phyloP scores from a whole-genome alignment of 2,113 vertebrate species.

The Porphyrio hochstetteri region DNA sequence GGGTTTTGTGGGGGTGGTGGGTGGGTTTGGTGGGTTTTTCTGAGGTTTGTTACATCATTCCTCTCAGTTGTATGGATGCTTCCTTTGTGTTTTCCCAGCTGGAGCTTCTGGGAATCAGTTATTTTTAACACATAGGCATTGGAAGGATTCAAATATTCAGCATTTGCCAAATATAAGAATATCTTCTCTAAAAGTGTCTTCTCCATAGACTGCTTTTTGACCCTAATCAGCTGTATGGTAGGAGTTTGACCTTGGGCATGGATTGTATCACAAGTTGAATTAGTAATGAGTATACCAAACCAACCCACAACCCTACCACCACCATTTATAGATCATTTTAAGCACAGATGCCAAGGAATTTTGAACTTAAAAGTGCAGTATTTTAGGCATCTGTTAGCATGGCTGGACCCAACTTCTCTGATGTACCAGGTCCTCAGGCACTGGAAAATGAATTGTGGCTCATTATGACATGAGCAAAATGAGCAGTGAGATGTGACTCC shows the following conservation, averaged over 20 bases:
- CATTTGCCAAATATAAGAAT: neutral
- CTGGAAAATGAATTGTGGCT: neutral
- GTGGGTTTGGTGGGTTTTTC: neutral
- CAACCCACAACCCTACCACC: accelerated
- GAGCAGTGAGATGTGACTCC: accelerated
- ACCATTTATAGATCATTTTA: neutral
- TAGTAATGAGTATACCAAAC: neutral
- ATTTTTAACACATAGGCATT: neutral
- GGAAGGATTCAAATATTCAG: neutral
- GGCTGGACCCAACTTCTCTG: neutral
- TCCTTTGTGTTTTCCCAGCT: neutral
- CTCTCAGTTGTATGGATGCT: neutral
- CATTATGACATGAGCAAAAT: neutral
- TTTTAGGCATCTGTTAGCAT: neutral
- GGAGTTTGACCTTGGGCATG: neutral
- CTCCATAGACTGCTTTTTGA: neutral
- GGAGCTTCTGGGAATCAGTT: neutral
- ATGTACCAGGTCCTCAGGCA: neutral
- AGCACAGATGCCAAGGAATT: neutral
- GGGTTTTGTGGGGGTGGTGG: neutral
- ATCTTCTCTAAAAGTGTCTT: neutral
- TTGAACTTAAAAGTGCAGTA: accelerated
- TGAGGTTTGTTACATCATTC: neutral
- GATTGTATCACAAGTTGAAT: neutral
- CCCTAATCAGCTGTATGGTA: neutral